Conservation (phyloP, 2,113 vertebrate species). For the Mobula hypostoma region DNA sequence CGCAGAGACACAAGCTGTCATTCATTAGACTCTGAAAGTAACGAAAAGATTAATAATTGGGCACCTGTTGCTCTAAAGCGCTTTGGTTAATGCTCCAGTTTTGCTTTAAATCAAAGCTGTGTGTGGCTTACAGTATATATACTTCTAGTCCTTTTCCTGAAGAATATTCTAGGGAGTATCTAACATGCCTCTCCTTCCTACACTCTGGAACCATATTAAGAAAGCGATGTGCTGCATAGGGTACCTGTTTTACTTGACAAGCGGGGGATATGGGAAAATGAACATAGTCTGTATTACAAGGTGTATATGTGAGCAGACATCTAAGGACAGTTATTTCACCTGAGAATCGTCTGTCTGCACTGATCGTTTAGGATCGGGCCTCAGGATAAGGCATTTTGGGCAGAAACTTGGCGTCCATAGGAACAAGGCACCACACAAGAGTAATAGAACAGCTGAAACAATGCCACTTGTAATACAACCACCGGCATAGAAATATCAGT, state of each 20-base stretch:
- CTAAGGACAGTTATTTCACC: neutral
- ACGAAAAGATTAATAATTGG: neutral
- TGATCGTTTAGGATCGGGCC: neutral
- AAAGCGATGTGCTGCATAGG: neutral
- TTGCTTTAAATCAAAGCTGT: neutral
- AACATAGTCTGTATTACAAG: neutral
- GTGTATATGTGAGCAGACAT: neutral
- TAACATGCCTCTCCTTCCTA: too few species aligned
- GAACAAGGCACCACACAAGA: neutral
- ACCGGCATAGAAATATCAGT: neutral
- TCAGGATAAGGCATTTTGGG: neutral
- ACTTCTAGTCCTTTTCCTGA: neutral
- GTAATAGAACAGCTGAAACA: neutral
- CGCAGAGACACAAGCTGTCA: neutral
- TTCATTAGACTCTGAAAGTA: constrained; percentile 2
- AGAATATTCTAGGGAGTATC: neutral
- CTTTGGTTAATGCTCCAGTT: neutral
- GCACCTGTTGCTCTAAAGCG: neutral
- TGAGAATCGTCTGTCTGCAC: neutral
- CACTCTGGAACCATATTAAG: neutral
- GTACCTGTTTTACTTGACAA: neutral
- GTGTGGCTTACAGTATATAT: neutral
- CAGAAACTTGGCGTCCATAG: neutral
- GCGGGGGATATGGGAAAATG: neutral
- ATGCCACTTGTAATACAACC: too few species aligned